Conservation (phyloP, 2,797 vertebrate genomes). For the Florisuga fusca region DNA sequence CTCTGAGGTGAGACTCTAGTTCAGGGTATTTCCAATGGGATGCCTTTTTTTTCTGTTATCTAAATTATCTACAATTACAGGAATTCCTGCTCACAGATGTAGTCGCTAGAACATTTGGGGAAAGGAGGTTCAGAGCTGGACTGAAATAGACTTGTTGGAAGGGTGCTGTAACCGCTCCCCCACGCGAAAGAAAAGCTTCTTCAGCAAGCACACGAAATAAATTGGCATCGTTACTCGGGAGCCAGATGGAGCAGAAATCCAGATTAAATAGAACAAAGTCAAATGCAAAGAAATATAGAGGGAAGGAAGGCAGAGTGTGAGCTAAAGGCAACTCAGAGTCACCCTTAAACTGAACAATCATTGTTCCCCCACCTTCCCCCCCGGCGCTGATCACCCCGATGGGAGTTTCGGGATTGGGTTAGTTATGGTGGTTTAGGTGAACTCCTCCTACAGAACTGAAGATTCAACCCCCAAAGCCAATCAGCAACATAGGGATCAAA, state of each 20-base stretch:
- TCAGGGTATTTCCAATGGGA: not conserved
- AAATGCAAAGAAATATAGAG: not conserved
- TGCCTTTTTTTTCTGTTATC: not conserved
- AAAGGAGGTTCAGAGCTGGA: not conserved
- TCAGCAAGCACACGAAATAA: not conserved
- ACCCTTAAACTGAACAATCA: conserved; percentile 16
- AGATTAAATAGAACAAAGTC: conserved; percentile 44
- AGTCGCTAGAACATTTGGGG: conserved; percentile 3
- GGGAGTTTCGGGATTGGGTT: not conserved
- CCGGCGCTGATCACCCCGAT: not conserved
- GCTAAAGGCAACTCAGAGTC: not conserved
- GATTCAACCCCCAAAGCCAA: conserved; percentile 41
- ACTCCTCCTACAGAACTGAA: conserved; percentile 21
- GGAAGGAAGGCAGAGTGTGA: fast-evolving
- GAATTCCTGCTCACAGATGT: not conserved
- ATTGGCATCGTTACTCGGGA: conserved; percentile 12
- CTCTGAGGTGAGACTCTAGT: not conserved
- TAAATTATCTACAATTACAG: not conserved
- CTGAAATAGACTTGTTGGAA: conserved; percentile 14
- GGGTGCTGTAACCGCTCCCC: not conserved
- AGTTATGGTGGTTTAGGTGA: not conserved
- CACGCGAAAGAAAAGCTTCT: not conserved
- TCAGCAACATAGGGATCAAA: conserved; percentile 41
- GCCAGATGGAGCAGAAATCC: conserved; percentile 59
- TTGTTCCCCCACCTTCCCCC: not conserved